Percentiles rank a stretch among this genome's conserved stretches.
Evolutionary conservation across 2,888 invertebrate species (phyloP).

Genomic region (Chamaedrilus cognettii): DNA sequence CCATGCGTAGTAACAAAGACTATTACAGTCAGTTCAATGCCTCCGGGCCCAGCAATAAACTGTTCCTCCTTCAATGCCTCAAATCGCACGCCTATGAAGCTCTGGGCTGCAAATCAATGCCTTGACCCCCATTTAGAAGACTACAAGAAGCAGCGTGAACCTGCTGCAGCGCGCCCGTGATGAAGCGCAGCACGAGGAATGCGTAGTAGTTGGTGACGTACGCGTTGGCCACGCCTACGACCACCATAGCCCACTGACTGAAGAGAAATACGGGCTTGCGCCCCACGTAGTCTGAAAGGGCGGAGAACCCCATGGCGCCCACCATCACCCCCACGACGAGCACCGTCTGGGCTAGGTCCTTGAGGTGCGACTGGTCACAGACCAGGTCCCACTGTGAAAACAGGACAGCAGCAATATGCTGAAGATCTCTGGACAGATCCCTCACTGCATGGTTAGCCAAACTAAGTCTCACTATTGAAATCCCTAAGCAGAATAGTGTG

Average conservation of each 20-base stretch:
- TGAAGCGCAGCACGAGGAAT: conserved; percentile 38
- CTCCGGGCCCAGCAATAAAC: no score
- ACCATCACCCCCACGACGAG: conserved; percentile 41
- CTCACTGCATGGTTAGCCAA: no score
- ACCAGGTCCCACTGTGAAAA: conserved; percentile 41
- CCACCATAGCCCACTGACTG: conserved; percentile 38
- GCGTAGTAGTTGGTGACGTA: conserved; percentile 39
- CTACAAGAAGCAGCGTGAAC: no score
- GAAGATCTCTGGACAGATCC: no score
- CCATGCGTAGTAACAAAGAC: no score
- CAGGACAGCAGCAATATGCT: no score
- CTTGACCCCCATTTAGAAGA: no score
- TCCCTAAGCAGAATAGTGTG: neutral
- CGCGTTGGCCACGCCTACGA: conserved; percentile 35
- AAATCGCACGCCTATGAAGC: no score
- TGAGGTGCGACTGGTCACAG: conserved; percentile 37
- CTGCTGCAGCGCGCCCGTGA: conserved; percentile 42
- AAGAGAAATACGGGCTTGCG: conserved; percentile 42
- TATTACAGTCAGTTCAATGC: no score
- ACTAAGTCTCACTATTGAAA: neutral
- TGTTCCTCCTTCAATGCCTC: no score
- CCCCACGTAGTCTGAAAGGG: conserved; percentile 39
- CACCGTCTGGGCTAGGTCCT: conserved; percentile 39
- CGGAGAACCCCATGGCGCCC: conserved; percentile 40
- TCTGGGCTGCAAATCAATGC: no score